Percentiles rank a stretch among this genome's conserved stretches.
These are phyloP conservation scores for Rhinatrema bivittatum DNA, from an alignment of 2,797 vertebrate species.

Conservation along the genomic window DNA sequence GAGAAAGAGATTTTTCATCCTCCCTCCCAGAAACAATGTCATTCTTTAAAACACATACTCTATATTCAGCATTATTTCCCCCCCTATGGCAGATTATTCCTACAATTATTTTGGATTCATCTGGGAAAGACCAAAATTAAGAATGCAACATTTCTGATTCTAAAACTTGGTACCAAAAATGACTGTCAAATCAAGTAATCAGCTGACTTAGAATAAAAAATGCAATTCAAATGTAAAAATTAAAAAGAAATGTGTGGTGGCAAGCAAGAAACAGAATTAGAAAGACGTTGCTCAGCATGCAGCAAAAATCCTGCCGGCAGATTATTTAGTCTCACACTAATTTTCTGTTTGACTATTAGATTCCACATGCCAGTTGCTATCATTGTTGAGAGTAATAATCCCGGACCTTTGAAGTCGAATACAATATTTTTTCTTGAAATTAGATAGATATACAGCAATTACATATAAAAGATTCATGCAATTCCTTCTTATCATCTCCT, in stretches of 20 bases:
- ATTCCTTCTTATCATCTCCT: slow-evolving; percentile 35
- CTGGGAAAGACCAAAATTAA: too few species aligned
- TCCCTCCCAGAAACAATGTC: not conserved
- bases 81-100: too few species aligned
- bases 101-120: too few species aligned
- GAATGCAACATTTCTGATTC: too few species aligned
- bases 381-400: not conserved
- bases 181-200: too few species aligned
- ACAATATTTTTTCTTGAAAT: not conserved
- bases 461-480: slow-evolving; percentile 56
- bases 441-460: slow-evolving; percentile 46
- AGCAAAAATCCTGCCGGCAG: not conserved
- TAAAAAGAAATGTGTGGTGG: too few species aligned
- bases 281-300: too few species aligned
- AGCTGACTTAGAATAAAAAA: too few species aligned
- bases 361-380: not conserved
- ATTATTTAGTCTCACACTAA: not conserved
- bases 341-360: not conserved
- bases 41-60: not conserved
- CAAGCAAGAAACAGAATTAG: not conserved
- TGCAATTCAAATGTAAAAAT: too few species aligned
- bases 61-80: not conserved
- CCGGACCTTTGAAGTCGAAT: not conserved
- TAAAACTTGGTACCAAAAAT: too few species aligned
- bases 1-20: slow-evolving; percentile 32